phyloP scores from a whole-genome alignment of 2,113 vertebrate species.

The Notiomystis cincta region DNA sequence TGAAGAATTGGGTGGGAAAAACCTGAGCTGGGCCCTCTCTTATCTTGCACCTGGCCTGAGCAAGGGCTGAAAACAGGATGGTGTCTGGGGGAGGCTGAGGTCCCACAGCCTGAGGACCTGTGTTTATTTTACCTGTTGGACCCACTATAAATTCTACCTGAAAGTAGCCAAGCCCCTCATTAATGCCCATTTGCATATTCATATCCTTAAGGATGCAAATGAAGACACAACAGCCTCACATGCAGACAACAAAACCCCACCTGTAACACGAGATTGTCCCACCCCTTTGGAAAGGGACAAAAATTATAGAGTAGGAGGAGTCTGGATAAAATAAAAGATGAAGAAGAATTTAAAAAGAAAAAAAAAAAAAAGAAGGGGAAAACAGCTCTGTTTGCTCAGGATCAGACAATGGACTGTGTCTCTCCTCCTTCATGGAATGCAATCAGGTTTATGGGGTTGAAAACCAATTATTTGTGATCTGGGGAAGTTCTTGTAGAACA shows the following conservation, averaged over 20 bases:
- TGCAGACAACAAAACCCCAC: neutral
- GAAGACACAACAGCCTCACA: neutral
- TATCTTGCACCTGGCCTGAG: neutral
- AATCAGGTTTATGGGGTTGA: neutral
- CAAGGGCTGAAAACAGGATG: neutral
- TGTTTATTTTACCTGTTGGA: neutral
- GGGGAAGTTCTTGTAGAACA: neutral
- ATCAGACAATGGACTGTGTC: neutral
- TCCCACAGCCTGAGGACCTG: neutral
- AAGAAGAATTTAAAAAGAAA: neutral
- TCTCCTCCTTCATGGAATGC: neutral
- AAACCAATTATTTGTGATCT: neutral
- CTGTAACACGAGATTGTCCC: rapidly evolving
- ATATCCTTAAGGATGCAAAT: neutral
- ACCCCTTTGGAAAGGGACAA: neutral
- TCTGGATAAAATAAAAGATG: neutral
- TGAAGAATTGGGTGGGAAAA: too few species aligned
- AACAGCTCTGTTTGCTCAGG: neutral
- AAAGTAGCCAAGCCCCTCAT: neutral
- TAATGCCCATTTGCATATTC: neutral
- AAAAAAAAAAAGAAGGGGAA: too few species aligned
- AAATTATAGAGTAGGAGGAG: neutral
- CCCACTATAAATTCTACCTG: neutral
- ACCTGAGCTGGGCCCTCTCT: neutral
- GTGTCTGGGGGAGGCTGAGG: neutral